Evolutionary conservation across 2,888 invertebrate species (phyloP).

Genomic region (Euphydryas editha): DNA sequence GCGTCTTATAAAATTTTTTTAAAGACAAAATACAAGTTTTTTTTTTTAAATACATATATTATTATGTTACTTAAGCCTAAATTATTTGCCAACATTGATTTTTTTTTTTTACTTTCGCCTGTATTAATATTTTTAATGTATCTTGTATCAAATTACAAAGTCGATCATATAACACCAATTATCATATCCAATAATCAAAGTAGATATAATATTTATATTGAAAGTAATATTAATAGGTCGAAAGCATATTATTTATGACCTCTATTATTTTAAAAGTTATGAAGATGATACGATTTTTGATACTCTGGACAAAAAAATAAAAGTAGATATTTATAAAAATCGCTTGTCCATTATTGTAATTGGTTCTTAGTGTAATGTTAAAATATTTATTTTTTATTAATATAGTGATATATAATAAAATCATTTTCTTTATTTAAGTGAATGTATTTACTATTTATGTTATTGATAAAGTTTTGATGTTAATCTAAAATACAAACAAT

Average conservation of each 20-base stretch:
- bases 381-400: constrained; percentile 34
- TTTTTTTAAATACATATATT: no score
- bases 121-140: constrained; percentile 26
- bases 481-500: constrained; percentile 14
- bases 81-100: background rate
- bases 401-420: constrained; percentile 29
- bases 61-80: no score
- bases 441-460: constrained; percentile 11
- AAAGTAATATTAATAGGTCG: constrained; percentile 48
- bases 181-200: constrained; percentile 47
- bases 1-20: background rate
- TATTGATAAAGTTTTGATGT: constrained; percentile 23
- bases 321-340: constrained; percentile 51
- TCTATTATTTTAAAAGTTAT: constrained; percentile 49
- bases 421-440: constrained; percentile 2
- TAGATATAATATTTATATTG: constrained; percentile 66
- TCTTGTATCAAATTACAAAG: constrained; percentile 22
- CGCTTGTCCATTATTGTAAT: constrained; percentile 55
- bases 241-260: constrained; percentile 51
- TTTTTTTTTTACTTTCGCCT: background rate
- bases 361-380: constrained; percentile 41
- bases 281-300: constrained; percentile 64
- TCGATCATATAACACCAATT: constrained; percentile 48
- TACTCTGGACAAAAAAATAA: constrained; percentile 61
- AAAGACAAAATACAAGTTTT: background rate